Conservation (phyloP, 2,113 vertebrate genomes). For the Oryctolagus cuniculus region mOryCun1.1 NC_091447.1:21080001-21080500, state of each 20-base stretch:
- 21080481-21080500: background rate
- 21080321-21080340: background rate
- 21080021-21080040: background rate
- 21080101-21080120: background rate
- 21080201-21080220: background rate
- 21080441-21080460: background rate
- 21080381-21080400: background rate
- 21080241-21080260: background rate
- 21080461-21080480: background rate
- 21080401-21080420: background rate
- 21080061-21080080: background rate
- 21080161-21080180: background rate
- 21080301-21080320: background rate
- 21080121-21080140: background rate
- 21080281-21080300: background rate
- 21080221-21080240: background rate
- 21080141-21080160: background rate
- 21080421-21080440: conserved; percentile 10
- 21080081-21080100: background rate
- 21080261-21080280: background rate
- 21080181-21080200: background rate
- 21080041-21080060: background rate
- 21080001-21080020: background rate
- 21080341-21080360: background rate
- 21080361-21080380: background rate